Percentiles rank a stretch among this genome's conserved stretches.
phyloP scores from a whole-genome alignment of 2,797 vertebrate species.

The Balearica regulorum region DNA sequence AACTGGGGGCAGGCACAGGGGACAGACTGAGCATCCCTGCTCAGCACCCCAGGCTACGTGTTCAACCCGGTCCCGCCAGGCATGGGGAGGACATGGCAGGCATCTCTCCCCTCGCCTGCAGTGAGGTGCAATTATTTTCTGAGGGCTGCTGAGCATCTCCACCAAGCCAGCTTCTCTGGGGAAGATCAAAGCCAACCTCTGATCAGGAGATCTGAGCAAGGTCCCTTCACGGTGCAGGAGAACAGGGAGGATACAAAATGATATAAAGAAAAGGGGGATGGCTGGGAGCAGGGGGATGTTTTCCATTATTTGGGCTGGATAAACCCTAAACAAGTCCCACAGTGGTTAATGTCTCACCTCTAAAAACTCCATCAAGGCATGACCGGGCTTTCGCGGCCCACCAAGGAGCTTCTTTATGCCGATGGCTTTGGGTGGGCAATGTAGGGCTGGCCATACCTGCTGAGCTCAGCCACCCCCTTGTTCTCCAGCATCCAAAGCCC shows the following conservation, averaged over 20 bases:
- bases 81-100: background rate
- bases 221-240: background rate
- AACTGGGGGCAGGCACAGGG: accelerated
- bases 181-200: conserved; percentile 33
- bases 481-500: background rate
- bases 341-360: background rate
- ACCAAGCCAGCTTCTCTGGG: background rate
- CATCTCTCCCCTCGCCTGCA: background rate
- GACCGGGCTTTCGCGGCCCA: background rate
- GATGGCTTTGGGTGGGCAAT: accelerated
- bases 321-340: background rate
- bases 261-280: background rate
- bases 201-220: background rate
- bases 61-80: background rate
- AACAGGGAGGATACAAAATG: background rate
- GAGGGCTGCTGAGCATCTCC: background rate
- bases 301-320: background rate
- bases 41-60: background rate
- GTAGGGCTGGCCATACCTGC: background rate
- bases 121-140: background rate
- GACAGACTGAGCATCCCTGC: background rate
- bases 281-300: background rate
- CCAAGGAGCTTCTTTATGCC: background rate
- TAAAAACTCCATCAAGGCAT: accelerated
- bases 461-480: background rate